Base-by-base conservation (phyloP, 2,113 vertebrate genomes). In the Romanogobio albipinnatus region DNA sequence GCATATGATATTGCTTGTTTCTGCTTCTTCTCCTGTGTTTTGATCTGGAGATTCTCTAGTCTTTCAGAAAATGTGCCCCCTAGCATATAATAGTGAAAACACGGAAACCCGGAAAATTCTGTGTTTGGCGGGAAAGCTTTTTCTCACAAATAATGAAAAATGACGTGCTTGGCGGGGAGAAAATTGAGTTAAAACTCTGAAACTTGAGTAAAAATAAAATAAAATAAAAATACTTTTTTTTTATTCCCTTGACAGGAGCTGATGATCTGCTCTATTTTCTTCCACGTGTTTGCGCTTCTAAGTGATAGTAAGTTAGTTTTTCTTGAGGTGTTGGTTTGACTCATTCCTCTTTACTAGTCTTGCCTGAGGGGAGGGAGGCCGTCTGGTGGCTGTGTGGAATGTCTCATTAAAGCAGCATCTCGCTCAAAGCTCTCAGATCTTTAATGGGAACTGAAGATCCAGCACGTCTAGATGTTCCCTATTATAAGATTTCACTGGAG, bases 341-440 rank as follows among this genome's bases (percentile, higher is more conserved):
- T 58, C 62, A 58, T 43, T 45, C 29, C 53, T 68, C 53, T 49
- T 10, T 11, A 19, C 5, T 62, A 15, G 47, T 1, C 49, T 22
- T 15, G 45, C 66, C 75, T 26, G 26, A 56, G 61, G 83, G 47
- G 43, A 5, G n/a, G 74, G 75, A 56, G 83, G 26, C 10, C 2
- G 29, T 82, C 80, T 71, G 26, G 1, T 58, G 56, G 13, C 64
- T 45, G 22, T 80, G 76, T 49, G 61, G 74, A 66, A 73, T 59
- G 61, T 73, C 59, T 86, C 62, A 77, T 29, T 86, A 64, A 83
- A 79, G 9, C 36, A 64, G 71, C n/a, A 43, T 47, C 49, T 61
- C 19, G 29, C 22, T 68, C 62, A 76, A 86, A 77, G 26, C 49
- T 47, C 47, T 66, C 45, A 70, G 33, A 76, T 22, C 45, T 62